Evolutionary conservation across 2,113 vertebrate genomes (phyloP).

Genomic region (Oreotrochilus melanogaster): DNA sequence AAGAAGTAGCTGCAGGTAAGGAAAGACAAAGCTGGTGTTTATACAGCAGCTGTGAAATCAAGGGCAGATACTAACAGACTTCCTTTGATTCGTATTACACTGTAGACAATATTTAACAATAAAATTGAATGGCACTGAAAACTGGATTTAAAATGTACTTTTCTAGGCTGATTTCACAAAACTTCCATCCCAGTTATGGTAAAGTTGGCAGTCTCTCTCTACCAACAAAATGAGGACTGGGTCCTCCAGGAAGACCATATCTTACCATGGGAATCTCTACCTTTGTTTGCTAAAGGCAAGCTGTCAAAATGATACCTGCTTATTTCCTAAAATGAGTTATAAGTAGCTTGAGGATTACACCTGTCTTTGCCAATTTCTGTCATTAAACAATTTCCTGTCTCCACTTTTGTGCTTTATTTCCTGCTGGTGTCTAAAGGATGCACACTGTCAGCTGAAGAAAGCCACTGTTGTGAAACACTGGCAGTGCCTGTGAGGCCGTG

Average conservation of each 20-base stretch:
- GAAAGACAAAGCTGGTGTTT: neutral
- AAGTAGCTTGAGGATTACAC: conserved; percentile 51
- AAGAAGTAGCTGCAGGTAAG: neutral
- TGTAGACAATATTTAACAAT: neutral
- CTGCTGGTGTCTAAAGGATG: conserved; percentile 28
- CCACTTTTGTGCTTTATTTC: conserved; percentile 13
- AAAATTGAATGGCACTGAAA: neutral
- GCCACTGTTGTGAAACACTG: neutral
- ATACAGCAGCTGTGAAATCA: neutral
- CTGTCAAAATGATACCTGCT: conserved; percentile 27
- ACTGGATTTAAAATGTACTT: neutral
- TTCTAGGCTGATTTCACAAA: neutral
- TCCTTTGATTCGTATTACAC: neutral
- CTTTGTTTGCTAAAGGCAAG: neutral
- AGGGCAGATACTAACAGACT: neutral
- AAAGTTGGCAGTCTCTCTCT: neutral
- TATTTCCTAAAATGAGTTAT: conserved; percentile 20
- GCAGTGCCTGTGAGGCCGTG: neutral
- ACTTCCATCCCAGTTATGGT: neutral
- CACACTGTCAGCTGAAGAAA: neutral
- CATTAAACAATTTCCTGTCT: conserved; percentile 34
- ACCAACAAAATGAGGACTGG: neutral
- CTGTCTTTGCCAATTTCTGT: conserved; percentile 35
- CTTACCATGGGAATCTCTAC: neutral
- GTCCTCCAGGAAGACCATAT: neutral